Evolutionary conservation across 92 coral and sea anemone species (phyloP), one percentile per base, ranked within the genome.

Genomic region (Porites cylindrica): DNA sequence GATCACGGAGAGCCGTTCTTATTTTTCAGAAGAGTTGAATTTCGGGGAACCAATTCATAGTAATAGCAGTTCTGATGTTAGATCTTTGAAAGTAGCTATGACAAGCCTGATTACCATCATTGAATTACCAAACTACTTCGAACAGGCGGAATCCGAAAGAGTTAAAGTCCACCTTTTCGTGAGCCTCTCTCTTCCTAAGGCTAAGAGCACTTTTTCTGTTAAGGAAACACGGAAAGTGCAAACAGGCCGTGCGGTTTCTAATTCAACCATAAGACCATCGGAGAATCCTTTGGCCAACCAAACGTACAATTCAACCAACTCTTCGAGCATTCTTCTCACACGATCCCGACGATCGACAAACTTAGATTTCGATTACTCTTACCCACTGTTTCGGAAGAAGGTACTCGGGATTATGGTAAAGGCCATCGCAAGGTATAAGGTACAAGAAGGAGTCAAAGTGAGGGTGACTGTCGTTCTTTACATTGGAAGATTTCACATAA

Each of bases 1-100:
- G 92, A 68, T 89, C 1, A 76, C 89, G 43, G 80, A 81, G 51
- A 79, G 92, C 58, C 59, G 59, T 3, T 51, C 75, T 51, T 7
- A 68, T 59, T 4, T 89, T n/a, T 56, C 72, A 3, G 85, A 89
- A 78, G 73, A 61, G 73, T 50, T 89, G 12, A 77, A 89, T 76
- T 84, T 89, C 54, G 92, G 92, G 19, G 76, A 79, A 72, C 88
- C 88, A n/a, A 82, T 88, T 18, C 85, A 82, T 24, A 7, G n/a
- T 17, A 88, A 88, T 24, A 63, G 56, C 61, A 79, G 91, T 6
- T 12, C 8, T 16, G 56, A 76, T 51, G 78, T 65, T 32, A 75
- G 24, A 8, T 76, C 64, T 79, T 53, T 88, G 84, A 82, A 75
- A 64, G 67, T 88, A 29, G 12, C 51, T 51, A 7, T 76, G 62